phyloP scores from a whole-genome alignment of 2,888 invertebrate genomes.

The Dasypogon diadema region DNA sequence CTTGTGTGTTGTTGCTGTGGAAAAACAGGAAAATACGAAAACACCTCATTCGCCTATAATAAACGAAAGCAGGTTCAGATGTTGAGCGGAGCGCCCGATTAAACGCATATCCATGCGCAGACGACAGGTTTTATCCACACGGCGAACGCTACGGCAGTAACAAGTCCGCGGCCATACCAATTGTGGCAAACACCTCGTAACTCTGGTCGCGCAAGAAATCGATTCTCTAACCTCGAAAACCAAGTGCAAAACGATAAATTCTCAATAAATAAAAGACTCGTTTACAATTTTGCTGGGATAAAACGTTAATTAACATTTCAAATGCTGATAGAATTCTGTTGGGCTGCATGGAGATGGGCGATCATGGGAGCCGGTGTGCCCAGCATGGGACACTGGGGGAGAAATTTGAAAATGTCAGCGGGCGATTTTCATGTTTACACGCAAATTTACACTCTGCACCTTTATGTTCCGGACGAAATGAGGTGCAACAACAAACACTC shows the following conservation, averaged over 20 bases:
- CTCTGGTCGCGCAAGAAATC: conserved; percentile 32
- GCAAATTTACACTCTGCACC: conserved; percentile 54
- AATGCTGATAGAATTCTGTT: conserved; percentile 15
- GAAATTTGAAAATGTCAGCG: conserved; percentile 54
- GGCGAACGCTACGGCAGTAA: background rate
- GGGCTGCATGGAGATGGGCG: background rate
- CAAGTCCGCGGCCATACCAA: conserved; percentile 22
- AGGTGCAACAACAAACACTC: conserved; percentile 51
- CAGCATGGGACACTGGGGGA: conserved; percentile 42
- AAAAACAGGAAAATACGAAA: background rate
- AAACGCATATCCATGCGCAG: background rate
- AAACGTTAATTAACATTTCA: conserved; percentile 52
- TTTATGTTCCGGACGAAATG: conserved; percentile 45
- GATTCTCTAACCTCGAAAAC: conserved; percentile 51
- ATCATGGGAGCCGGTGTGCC: conserved; percentile 21
- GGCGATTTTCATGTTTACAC: conserved; percentile 55
- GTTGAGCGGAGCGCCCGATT: background rate
- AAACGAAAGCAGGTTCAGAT: conserved; percentile 19
- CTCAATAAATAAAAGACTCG: conserved; percentile 49
- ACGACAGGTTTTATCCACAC: conserved; percentile 27
- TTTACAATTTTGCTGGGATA: conserved; percentile 30
- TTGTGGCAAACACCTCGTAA: conserved; percentile 49
- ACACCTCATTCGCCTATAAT: too few relatives aligned
- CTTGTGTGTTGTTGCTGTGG: background rate
- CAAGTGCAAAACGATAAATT: conserved; percentile 46